Conservation (phyloP, 2,113 vertebrate species). For the Oplegnathus fasciatus region DNA sequence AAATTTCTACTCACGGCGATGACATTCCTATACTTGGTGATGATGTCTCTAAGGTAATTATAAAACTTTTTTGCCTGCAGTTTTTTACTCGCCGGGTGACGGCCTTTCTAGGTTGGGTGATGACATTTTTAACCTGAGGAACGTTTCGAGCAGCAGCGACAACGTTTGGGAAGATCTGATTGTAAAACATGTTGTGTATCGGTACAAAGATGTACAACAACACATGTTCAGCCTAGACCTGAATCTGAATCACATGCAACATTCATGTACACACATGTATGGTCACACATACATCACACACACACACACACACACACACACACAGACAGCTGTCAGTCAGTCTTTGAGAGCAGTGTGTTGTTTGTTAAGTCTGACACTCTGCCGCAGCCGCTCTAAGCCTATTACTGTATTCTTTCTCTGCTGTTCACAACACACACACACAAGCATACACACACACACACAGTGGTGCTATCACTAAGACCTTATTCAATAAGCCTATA, state of each 20-base stretch:
- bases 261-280: neutral
- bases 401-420: constrained; percentile 74
- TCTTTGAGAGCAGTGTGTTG: constrained; percentile 63
- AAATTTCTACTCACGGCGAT: neutral
- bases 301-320: constrained; percentile 25
- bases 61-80: neutral
- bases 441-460: constrained; percentile 44
- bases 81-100: neutral
- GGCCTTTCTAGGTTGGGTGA: neutral
- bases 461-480: constrained; percentile 70
- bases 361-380: constrained; percentile 74
- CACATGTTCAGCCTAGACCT: neutral
- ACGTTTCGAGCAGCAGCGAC: neutral
- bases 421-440: constrained; percentile 68
- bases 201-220: constrained; percentile 1
- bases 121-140: constrained; percentile 3
- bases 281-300: neutral
- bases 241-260: constrained; percentile 20
- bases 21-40: constrained; percentile 9
- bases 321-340: constrained; percentile 73
- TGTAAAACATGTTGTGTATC: neutral
- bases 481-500: constrained; percentile 82
- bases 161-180: neutral
- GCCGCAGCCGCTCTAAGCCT: constrained; percentile 74
- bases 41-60: neutral